These are phyloP conservation scores for Patella depressa DNA, from an alignment of 2,888 invertebrate species.

Conservation along the genomic window DNA sequence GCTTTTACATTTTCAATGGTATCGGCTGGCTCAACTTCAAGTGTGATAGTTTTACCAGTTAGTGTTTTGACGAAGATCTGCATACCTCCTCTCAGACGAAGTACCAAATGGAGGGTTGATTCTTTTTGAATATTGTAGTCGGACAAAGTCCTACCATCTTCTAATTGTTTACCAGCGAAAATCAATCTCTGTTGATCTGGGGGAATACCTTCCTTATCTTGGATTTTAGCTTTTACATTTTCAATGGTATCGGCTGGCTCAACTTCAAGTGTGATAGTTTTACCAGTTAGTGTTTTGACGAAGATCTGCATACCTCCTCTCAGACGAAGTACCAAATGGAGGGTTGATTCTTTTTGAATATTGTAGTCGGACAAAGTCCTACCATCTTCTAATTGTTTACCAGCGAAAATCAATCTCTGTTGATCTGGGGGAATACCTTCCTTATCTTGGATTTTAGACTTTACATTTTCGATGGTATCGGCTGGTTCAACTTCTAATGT, in stretches of 20 bases:
- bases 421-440: conserved; percentile 79
- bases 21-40: conserved; percentile 83
- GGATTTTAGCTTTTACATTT: conserved; percentile 83
- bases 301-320: conserved; percentile 81
- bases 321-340: conserved; percentile 90
- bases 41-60: conserved; percentile 67
- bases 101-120: conserved; percentile 90
- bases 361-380: conserved; percentile 93
- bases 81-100: conserved; percentile 84
- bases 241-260: conserved; percentile 94
- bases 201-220: conserved; percentile 76
- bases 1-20: conserved; percentile 92
- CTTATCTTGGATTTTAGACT: conserved; percentile 76
- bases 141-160: conserved; percentile 91
- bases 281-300: conserved; percentile 68
- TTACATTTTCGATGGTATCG: conserved; percentile 95
- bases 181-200: conserved; percentile 88
- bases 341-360: conserved; percentile 94
- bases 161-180: conserved; percentile 94
- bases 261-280: conserved; percentile 68
- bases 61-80: conserved; percentile 82
- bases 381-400: conserved; percentile 95
- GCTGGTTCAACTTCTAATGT: conserved; percentile 79
- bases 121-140: conserved; percentile 97
- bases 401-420: conserved; percentile 92